Base-by-base conservation (phyloP, 2,888 invertebrate genomes). In the Philereme vetulata region DNA sequence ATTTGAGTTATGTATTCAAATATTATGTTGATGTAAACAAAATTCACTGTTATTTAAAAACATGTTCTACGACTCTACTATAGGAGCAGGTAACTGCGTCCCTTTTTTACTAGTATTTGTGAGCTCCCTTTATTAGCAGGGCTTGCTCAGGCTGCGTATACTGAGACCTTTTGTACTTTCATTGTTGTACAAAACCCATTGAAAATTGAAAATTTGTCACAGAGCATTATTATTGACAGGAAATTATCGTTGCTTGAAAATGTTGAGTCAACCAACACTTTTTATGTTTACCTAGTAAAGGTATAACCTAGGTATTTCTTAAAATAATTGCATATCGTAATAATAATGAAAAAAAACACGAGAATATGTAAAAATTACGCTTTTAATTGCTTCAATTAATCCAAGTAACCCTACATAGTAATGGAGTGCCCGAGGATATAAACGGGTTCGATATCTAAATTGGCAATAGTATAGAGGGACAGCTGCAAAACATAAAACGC, bases 1-100 rank as follows among this genome's bases (percentile, higher is more conserved):
- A 6, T 38, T 6, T 21, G 21, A 21, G 21, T 21, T 34, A 54
- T 48, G 43, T 43, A 42, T 43, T 49, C 3, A 34, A 11, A 40
- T n/a, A 53, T 34, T 11, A 40, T 32, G 7, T 52, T n/a, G 8
- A 32, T 35, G 21, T 21, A 46, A 46, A 4, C 21, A 21, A 21
- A 21, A 21, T 21, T 21, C 21, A 21, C 4, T 38, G 21, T n/a
- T 54, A 45, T 42, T 44, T 51, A 7, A 51, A 40, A 7, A 42
- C 34, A 54, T 46, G 21, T 54, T 63, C 45, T 64, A 44, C 58
- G 7, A 10, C 43, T 56, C 35, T 51, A 51, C 47, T 51, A 52
- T 59, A 69, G 69, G 75, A 80, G 85, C 89, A 88, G 88, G 89
- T 90, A 90, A 82, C 81, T 75, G 76, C 81, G 82, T 82, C 88